phyloP scores from a whole-genome alignment of 1,140 invertebrate genomes.

The Steinernema khuongi region DNA sequence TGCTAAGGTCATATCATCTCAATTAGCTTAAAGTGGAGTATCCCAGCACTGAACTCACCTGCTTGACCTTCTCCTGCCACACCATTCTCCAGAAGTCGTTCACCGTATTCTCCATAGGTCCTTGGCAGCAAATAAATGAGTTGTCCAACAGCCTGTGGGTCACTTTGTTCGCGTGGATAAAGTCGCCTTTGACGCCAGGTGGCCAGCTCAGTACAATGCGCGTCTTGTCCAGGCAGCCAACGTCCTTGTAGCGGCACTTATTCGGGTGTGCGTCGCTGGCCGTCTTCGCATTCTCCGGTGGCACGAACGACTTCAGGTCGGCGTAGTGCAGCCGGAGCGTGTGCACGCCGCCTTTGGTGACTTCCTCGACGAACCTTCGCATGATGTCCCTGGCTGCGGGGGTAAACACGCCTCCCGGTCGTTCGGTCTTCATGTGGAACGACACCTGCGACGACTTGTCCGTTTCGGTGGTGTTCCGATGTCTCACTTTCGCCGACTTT shows the following conservation, averaged over 20 bases:
- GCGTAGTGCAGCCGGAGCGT: neutral
- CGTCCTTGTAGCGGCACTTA: slow-evolving; percentile 5
- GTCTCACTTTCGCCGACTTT: neutral
- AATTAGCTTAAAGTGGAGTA: neutral
- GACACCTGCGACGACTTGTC: neutral
- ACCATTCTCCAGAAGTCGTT: slow-evolving; percentile 97
- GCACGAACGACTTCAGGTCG: neutral
- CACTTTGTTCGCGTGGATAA: slow-evolving; percentile 96
- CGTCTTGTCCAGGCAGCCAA: slow-evolving; percentile 1
- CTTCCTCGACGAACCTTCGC: neutral
- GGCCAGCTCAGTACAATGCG: neutral
- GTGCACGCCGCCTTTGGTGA: neutral
- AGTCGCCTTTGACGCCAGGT: slow-evolving; percentile 67
- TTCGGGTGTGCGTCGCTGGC: neutral
- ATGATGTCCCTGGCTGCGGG: neutral
- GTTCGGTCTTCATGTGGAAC: neutral
- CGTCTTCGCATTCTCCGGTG: neutral
- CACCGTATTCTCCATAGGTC: slow-evolving; percentile 80
- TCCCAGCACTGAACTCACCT: slow-evolving; percentile 62
- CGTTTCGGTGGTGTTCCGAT: neutral
- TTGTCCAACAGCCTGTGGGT: slow-evolving; percentile 53
- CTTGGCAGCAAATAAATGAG: slow-evolving; percentile 84
- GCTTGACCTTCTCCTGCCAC: slow-evolving; percentile 90
- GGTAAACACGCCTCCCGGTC: neutral
- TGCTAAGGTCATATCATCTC: too few species aligned